Evolutionary conservation across 2,888 invertebrate species (phyloP), one percentile per base, ranked within the genome.

Genomic region (Didymodactylos carnosus): DNA sequence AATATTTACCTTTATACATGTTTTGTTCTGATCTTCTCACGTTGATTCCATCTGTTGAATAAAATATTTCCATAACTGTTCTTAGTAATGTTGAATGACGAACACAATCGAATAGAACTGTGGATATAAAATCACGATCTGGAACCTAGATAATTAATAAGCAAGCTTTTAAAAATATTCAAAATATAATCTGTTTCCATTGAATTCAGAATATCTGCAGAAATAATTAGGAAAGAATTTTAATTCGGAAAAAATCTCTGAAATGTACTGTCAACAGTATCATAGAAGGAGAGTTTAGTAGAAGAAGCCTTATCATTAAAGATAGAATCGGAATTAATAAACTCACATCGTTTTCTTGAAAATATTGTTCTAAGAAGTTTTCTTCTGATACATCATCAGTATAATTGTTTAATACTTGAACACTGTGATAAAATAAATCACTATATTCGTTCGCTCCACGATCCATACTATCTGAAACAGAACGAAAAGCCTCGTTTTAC

Each of bases 71-170:
- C 39, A 79, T 76, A 7, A 83, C 78, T 14, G 81, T 79, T 43
- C 77, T 75, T 72, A 82, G 78, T 27, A 82, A 76, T 39, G 76
- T 77, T 14, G 75, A 73, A 76, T 81, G 82, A 7, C 81, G 77
- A 10, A 81, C 78, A 78, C 81, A 81, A 8, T 82, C 82, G 27
- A 80, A 80, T 75, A 83, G 81, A 23, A 82, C 81, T 76, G 83
- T 82, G 39, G 77, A 78, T 39, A 83, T 78, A 76, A 82, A 82
- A 2, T 76, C 77, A 75, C 80, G 81, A 76, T 80, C 79, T 73
- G 78, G 76, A 71, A 78, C 77, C 82, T 82, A 73, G 1, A 75
- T 69, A 69, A 29, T 70, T 72, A 72, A 69, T 53, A 46, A 72
- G 8, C 19, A 35, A n/a, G n/a, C n/a, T n/a, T n/a, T n/a, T n/a